Evolutionary conservation across 2,888 invertebrate genomes (phyloP), one percentile per base, ranked within the genome.

Genomic region (Apamea monoglypha): DNA sequence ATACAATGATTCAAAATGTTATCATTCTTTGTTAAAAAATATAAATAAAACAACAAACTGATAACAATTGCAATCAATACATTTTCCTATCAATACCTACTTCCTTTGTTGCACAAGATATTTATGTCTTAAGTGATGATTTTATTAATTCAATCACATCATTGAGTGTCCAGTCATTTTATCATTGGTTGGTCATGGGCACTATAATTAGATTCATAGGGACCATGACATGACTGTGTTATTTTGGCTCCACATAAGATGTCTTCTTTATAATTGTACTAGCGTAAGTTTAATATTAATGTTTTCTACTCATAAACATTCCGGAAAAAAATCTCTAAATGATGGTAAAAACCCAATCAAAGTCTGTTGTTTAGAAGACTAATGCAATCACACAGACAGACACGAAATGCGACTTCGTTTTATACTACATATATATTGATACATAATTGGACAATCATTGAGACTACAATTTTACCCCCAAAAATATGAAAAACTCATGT

Each of bases 191-290:
- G 74, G 32, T 59, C 56, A 64, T 63, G n/a, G 63, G 25, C 53
- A 56, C 4, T 69, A 61, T 74, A 80, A 63, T 80, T 47, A 69
- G 7, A 63, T 61, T 80, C 68, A 68, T 73, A 68, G 10, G 36
- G 67, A 73, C 68, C 53, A 68, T 80, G 61, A 74, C 18, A 47
- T 47, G 67, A 14, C 16, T n/a, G 6, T 25, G 10, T n/a, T 2
- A 10, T 61, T 68, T 25, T 67, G 32, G 21, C 14, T 44, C 21
- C 44, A 53, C 6, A 32, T 29, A 77, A 44, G n/a, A 44, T 8
- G 29, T 56, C 36, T 29, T 18, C 2, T 16, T 14, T 4, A 6
- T 56, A 56, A 25, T 32, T 61, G n/a, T 61, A 50, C 21, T 2
- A 61, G 56, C 0, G 29, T 61, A 16, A n/a, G n/a, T n/a, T 59